Base-by-base conservation (phyloP, 1,140 invertebrate genomes). In the Teleogryllus occipitalis region DNA sequence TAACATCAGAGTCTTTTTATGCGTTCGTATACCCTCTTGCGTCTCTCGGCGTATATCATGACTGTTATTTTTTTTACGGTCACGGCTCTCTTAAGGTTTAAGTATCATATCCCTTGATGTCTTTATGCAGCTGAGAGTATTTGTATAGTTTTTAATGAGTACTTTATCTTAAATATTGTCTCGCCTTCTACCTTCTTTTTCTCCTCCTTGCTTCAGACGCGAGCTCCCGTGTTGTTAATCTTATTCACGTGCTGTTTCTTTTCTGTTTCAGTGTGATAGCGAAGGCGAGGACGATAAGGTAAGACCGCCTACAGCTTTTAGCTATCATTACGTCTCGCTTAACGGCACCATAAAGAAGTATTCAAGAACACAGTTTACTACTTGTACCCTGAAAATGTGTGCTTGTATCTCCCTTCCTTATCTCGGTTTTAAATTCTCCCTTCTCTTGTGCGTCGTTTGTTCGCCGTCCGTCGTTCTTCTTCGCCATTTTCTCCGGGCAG, bases 231-330 rank as follows among this genome's bases (percentile, higher is more conserved):
- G 54, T 65, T 65, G 54, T 65, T 65, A 65, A 65, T 65, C 54
- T 65, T 18, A 65, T 65, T 65, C 54, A 65, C 54, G 10, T 72
- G 49, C 83, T 82, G 85, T 85, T 85, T 88, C 87, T 87, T 87
- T 87, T 84, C 84, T 88, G 84, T 93, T 93, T 82, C 90, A 94
- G 93, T 94, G 93, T 94, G 93, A 94, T 94, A 94, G 92, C 91
- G 92, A 93, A 91, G 92, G 92, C 88, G 92, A 94, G 88, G 93
- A 94, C 86, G 93, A 93, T 89, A 94, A 94, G 93, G 93, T 93
- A 88, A 89, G 91, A 86, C 18, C 47, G 74, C 65, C 8, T 10
- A 7, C 8, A 72, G 77, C 27, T 39, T 39, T 39, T 39, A 10
- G 21, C 21, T 10, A 46, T 46, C 74, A 46, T 27, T 22, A 22